phyloP scores from a whole-genome alignment of 2,888 invertebrate genomes.

The Conistra vaccinii region DNA sequence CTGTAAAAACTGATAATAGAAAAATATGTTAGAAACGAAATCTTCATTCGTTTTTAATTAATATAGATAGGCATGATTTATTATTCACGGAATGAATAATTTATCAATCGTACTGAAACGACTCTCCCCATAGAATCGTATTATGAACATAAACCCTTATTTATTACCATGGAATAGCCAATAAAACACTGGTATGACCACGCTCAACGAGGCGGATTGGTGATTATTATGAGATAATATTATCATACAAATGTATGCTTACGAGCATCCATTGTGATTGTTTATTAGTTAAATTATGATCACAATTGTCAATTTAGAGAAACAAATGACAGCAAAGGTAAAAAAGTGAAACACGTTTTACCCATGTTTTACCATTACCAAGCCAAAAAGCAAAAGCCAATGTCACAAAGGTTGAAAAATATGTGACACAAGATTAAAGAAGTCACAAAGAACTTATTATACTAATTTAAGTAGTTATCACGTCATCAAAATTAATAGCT shows the following conservation, averaged over 20 bases:
- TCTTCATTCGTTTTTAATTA: neutral
- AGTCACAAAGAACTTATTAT: neutral
- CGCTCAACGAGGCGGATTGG: neutral
- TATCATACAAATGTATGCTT: slow-evolving; percentile 15
- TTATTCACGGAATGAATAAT: slow-evolving; percentile 11
- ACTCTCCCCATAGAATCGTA: neutral
- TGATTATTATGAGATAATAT: neutral
- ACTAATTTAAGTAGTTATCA: neutral
- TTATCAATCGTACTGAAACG: neutral
- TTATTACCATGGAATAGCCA: slow-evolving; percentile 9
- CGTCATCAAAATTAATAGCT: neutral
- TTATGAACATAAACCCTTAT: neutral
- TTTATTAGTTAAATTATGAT: neutral
- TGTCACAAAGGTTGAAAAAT: neutral
- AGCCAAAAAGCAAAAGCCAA: neutral
- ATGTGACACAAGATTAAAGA: neutral
- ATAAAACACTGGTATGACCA: neutral
- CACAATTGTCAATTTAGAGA: neutral
- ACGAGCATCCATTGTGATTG: neutral
- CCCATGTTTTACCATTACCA: neutral
- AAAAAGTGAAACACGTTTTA: neutral
- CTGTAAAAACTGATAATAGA: neutral
- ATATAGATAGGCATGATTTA: neutral
- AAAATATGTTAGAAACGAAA: neutral
- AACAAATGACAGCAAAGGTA: neutral